Evolutionary conservation across 2,888 invertebrate genomes (phyloP).

Genomic region (Priocnemis perturbator): DNA sequence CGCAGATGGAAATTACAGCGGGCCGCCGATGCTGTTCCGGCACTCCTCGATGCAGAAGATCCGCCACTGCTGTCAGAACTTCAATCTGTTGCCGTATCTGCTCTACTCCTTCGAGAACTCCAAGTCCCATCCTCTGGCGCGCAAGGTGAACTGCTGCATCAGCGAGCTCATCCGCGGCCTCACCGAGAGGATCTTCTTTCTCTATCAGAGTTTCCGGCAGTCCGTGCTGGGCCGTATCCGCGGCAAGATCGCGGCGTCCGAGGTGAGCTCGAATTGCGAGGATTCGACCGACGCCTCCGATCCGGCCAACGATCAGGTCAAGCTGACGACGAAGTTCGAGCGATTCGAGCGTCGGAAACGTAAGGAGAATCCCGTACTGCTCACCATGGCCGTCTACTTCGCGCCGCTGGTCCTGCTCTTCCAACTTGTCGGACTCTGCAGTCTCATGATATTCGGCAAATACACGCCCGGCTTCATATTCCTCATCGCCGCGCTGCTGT

Average conservation of each 20-base stretch:
- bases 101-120: slow-evolving; percentile 70
- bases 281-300: not conserved
- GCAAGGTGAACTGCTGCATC: slow-evolving; percentile 64
- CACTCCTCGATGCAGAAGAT: slow-evolving; percentile 71
- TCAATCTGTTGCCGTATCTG: slow-evolving; percentile 72
- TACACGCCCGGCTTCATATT: slow-evolving; percentile 72
- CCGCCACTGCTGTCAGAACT: slow-evolving; percentile 72
- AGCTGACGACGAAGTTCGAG: slow-evolving; percentile 29
- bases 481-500: slow-evolving; percentile 64
- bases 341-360: slow-evolving; percentile 51
- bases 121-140: slow-evolving; percentile 65
- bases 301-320: slow-evolving; percentile 1
- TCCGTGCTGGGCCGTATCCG: slow-evolving; percentile 37
- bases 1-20: slow-evolving; percentile 67
- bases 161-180: slow-evolving; percentile 56
- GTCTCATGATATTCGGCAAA: slow-evolving; percentile 63
- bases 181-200: slow-evolving; percentile 56
- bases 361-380: slow-evolving; percentile 52
- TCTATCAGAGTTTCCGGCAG: slow-evolving; percentile 57
- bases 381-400: slow-evolving; percentile 64
- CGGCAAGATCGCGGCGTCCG: not conserved
- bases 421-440: slow-evolving; percentile 62
- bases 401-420: slow-evolving; percentile 62
- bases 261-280: too few species aligned
- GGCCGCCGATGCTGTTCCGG: slow-evolving; percentile 66